Evolutionary conservation across 2,113 vertebrate species (phyloP), one percentile per base, ranked within the genome.

Genomic region (Lagopus leucura): DNA sequence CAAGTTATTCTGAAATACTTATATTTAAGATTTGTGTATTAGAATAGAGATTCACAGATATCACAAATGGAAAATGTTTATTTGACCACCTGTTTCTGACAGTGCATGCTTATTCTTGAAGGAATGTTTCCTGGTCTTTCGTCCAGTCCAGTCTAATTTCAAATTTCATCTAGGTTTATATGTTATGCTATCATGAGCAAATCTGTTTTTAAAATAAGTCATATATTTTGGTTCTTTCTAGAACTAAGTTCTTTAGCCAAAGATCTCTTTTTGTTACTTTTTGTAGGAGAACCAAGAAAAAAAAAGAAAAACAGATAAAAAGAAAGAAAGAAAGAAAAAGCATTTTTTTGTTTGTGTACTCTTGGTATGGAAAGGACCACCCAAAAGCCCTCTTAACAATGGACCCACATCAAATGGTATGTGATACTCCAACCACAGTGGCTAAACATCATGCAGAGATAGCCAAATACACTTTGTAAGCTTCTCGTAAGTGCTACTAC

Each of bases 131-230:
- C 45, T 80, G 6, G 10, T 79, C 45, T 87, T 91, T 73, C 50
- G 54, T 85, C 50, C 64, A 47, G 13, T 18, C 28, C 38, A 38
- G 38, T 38, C 38, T 63, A 34, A 66, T 89, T 95, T 91, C 67
- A 74, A 92, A 87, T 28, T 76, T 58, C 28, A 48, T 32, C 40
- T 54, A n/a, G 14, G 20, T 72, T 6, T 36, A 9, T 38, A 86
- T 66, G 21, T 54, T 70, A 24, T 15, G 4, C 3, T 54, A 21
- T 43, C 81, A 54, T 10, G 15, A 92, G 24, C 6, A 86, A 93
- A 7, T 3, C 2, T 58, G 4, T 58, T 76, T 64, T 58, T 76
- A 63, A 89, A 79, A 43, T 36, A 4, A 15, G 21, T 38, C 36
- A 73, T 45, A 12, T 63, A 34, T 65, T 94, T 70, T 82, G 8